A percentile compares a stretch with the other conserved stretches of the same genome.
These are phyloP conservation scores for Ploceus nigricollis DNA, from an alignment of 2,113 vertebrate genomes.

Conservation along the genomic window DNA sequence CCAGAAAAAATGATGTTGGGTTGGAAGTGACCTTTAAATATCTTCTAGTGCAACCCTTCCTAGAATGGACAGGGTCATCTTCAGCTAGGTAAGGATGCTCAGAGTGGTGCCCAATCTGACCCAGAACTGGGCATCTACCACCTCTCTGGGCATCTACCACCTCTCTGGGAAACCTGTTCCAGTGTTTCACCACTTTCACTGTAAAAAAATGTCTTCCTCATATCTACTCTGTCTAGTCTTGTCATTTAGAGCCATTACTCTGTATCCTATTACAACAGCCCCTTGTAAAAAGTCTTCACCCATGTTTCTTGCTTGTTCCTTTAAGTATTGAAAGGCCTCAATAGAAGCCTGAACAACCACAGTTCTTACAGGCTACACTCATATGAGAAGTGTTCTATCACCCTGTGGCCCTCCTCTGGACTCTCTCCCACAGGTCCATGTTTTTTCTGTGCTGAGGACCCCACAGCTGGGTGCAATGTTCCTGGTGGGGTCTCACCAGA, in stretches of 20 bases:
- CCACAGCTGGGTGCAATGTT: background rate
- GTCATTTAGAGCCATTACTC: background rate
- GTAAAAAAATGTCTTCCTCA: background rate
- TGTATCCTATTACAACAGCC: background rate
- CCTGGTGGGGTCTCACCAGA: background rate
- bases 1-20: accelerated
- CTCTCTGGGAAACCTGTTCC: background rate
- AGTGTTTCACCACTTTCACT: background rate
- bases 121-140: background rate
- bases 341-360: background rate
- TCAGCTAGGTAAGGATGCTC: background rate
- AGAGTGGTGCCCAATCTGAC: background rate
- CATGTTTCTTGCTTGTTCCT: background rate
- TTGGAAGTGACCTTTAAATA: background rate
- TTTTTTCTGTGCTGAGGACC: background rate
- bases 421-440: no score
- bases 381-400: background rate
- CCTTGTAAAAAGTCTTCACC: background rate
- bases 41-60: background rate
- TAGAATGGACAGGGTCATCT: background rate
- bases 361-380: background rate
- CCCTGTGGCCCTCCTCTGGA: background rate
- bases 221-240: no score
- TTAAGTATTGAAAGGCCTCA: background rate
- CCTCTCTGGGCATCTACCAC: background rate